Percentiles rank a stretch among this genome's conserved stretches.
Evolutionary conservation across 2,113 vertebrate species (phyloP).

Genomic region (Anarhynchus alexandrinus): DNA sequence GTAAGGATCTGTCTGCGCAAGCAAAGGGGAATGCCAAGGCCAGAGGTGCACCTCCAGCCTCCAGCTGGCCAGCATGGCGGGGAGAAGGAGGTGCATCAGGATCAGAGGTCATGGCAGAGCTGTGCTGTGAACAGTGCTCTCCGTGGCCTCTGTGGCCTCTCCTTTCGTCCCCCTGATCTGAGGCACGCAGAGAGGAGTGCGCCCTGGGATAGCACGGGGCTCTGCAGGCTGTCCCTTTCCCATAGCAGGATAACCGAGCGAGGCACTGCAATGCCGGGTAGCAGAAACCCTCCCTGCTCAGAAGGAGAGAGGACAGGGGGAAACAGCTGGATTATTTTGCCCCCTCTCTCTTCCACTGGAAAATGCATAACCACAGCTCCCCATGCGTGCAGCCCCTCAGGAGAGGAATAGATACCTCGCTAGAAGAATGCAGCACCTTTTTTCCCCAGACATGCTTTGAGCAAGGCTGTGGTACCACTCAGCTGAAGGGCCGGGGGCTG

Average conservation of each 20-base stretch:
- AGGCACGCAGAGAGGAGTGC: rapidly evolving
- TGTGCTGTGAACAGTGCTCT: background rate
- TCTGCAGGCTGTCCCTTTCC: background rate
- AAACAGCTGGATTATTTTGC: background rate
- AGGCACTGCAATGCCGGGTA: background rate
- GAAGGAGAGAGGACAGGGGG: background rate
- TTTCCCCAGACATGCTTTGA: background rate
- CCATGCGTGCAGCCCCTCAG: background rate
- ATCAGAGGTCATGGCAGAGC: background rate
- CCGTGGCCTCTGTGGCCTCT: background rate
- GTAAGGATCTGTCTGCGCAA: background rate
- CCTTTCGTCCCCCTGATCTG: background rate
- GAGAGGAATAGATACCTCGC: background rate
- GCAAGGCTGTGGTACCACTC: background rate
- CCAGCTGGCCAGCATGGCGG: background rate
- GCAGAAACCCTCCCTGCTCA: background rate
- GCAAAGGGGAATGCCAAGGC: background rate
- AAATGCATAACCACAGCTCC: background rate
- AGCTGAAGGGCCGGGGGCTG: background rate
- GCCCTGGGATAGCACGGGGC: background rate
- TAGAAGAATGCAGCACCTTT: background rate
- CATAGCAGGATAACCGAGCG: rapidly evolving
- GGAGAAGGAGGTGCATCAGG: background rate
- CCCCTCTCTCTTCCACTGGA: background rate
- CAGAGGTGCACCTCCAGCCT: background rate